Percentiles rank a stretch among this genome's conserved stretches.
Conservation (phyloP, 2,888 invertebrate genomes). For the Argyra leucocephala region DNA sequence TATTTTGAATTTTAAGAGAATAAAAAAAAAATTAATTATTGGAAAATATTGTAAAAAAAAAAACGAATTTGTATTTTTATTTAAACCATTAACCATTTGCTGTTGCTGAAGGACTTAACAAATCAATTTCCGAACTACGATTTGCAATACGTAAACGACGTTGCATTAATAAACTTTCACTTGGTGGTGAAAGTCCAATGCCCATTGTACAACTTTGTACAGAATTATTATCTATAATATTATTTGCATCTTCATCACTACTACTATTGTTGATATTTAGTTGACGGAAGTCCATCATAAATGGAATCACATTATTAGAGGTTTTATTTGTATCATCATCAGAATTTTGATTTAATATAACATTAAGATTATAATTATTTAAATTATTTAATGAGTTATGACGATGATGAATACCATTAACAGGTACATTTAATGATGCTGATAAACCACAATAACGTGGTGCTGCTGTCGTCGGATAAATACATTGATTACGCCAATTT, state of each 20-base stretch:
- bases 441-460: constrained; percentile 11
- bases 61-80: not conserved
- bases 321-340: not conserved
- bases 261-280: constrained; percentile 2
- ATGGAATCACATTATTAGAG: constrained; percentile 2
- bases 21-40: too few relatives aligned
- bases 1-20: not conserved
- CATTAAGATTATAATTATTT: not conserved
- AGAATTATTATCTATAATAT: constrained; percentile 11
- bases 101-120: constrained; percentile 9
- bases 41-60: too few relatives aligned
- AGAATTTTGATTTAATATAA: not conserved
- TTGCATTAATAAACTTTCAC: constrained; percentile 72
- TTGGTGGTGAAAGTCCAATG: constrained; percentile 73
- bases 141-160: constrained; percentile 46
- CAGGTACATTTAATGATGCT: constrained; percentile 7
- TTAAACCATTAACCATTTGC: constrained; percentile 10
- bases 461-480: constrained; percentile 29
- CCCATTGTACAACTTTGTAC: constrained; percentile 30
- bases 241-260: not conserved
- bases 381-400: not conserved
- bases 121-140: constrained; percentile 10
- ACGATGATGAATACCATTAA: not conserved
- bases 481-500: constrained; percentile 42
- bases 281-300: not conserved